Percentiles rank a stretch among this genome's conserved stretches.
Conservation (phyloP, 2,113 vertebrate species). For the Crypturellus undulatus region DNA sequence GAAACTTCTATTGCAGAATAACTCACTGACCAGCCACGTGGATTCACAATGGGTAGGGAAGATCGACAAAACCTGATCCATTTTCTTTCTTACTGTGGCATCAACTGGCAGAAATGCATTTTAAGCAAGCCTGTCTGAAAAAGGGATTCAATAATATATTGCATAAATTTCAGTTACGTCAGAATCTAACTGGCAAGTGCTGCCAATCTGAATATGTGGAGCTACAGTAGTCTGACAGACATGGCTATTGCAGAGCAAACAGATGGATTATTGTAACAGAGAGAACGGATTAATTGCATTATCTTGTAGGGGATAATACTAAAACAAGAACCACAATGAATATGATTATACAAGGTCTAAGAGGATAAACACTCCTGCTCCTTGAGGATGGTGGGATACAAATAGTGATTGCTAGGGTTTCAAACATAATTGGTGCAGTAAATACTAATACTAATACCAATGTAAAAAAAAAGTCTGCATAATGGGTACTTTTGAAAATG, state of each 20-base stretch:
- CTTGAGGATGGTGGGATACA: background rate
- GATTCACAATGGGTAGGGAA: background rate
- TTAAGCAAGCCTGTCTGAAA: background rate
- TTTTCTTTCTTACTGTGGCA: background rate
- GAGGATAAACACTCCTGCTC: background rate
- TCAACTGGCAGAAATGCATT: background rate
- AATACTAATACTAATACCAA: background rate
- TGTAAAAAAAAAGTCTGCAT: background rate
- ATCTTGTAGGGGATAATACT: background rate
- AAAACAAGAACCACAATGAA: background rate
- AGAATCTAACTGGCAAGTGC: background rate
- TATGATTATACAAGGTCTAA: background rate
- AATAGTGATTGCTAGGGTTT: background rate
- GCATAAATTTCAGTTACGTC: background rate
- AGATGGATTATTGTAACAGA: background rate
- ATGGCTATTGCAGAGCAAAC: background rate
- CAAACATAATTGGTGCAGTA: background rate
- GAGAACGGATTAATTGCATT: background rate
- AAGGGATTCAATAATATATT: background rate
- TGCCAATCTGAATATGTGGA: background rate
- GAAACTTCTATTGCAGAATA: background rate
- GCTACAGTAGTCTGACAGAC: background rate
- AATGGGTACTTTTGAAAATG: background rate
- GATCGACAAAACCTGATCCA: background rate
- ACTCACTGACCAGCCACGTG: background rate